Evolutionary conservation across 1,140 invertebrate genomes (phyloP).

Genomic region (Sinonovacula constricta): DNA sequence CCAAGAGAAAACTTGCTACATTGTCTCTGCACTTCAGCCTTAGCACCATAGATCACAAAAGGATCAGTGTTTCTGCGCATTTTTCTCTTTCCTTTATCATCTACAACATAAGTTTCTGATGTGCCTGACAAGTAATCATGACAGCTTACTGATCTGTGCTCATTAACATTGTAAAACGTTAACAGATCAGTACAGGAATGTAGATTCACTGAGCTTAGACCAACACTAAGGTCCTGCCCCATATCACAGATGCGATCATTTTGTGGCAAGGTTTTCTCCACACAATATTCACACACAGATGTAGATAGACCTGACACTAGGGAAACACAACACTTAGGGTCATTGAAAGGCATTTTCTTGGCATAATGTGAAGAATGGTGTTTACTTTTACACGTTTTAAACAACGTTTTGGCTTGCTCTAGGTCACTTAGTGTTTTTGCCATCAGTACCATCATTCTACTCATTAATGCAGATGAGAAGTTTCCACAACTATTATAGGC

Average conservation of each 20-base stretch:
- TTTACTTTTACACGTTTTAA: constrained; percentile 28
- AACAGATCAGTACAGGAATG: constrained; percentile 55
- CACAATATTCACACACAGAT: constrained; percentile 58
- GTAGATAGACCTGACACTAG: constrained; percentile 6
- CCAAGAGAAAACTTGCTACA: constrained; percentile 52
- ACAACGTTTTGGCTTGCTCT: not conserved
- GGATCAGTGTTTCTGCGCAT: constrained; percentile 32
- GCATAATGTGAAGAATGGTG: not conserved
- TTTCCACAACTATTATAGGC: constrained; percentile 44
- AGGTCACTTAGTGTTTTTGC: not conserved
- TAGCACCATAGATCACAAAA: constrained; percentile 50
- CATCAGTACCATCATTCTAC: constrained; percentile 3
- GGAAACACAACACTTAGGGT: constrained; percentile 55
- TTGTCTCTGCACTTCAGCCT: constrained; percentile 25
- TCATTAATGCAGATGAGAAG: constrained; percentile 1
- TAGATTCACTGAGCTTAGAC: not conserved
- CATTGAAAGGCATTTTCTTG: constrained; percentile 11
- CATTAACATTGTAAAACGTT: constrained; percentile 56
- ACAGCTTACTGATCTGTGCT: constrained; percentile 58
- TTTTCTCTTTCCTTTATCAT: not conserved
- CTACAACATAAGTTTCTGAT: not conserved
- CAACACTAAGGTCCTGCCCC: not conserved
- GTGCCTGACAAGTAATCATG: constrained; percentile 17
- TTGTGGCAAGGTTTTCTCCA: constrained; percentile 13
- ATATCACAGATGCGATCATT: constrained; percentile 42